Base-by-base conservation (phyloP, 2,888 invertebrate genomes). In the Yponomeuta malinellus region DNA sequence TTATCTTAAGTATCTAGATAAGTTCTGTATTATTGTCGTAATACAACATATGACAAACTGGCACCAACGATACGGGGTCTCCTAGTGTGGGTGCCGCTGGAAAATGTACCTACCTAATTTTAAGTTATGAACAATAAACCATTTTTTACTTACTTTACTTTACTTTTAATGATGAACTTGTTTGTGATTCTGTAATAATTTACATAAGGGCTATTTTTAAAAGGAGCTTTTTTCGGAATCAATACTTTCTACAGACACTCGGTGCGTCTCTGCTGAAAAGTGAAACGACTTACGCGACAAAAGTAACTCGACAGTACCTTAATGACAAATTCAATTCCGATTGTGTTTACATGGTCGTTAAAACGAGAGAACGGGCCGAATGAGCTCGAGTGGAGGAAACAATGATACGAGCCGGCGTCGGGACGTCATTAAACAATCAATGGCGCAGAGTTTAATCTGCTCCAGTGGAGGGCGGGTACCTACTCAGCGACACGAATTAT, bases 401-500 rank as follows among this genome's bases (percentile, higher is more conserved):
- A 52, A 48, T 48, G 68, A 68, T 48, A 76, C 73, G 75, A 75
- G 80, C 78, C 76, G 78, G 76, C 75, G 73, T 65, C 72, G 67
- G 71, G 74, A 74, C 73, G 73, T 75, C 77, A 77, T 80, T 79
- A 78, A 80, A 78, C 79, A 81, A 81, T 83, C 82, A 81, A 83
- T 82, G 79, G 78, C 71, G 73, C 78, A 77, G 77, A 71, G 70
- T 79, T 78, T 76, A 74, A 74, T 74, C 70, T 70, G 65, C 37
- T 48, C 37, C 63, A 43, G 37, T 15, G 63, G 15, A n/a, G 70
- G 6, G 63, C 72, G 63, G 71, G 68, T 10, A 52, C 4, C 4
- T 52, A 52, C 52, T 52, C 12, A 0, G 10, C 15, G 52, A 5
- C 12, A 15, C 15, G 12, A 59, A 59, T 59, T 59, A 59, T 59